These are phyloP conservation scores for Phaethornis superciliosus DNA, from an alignment of 2,113 vertebrate species.

Conservation along the genomic window DNA sequence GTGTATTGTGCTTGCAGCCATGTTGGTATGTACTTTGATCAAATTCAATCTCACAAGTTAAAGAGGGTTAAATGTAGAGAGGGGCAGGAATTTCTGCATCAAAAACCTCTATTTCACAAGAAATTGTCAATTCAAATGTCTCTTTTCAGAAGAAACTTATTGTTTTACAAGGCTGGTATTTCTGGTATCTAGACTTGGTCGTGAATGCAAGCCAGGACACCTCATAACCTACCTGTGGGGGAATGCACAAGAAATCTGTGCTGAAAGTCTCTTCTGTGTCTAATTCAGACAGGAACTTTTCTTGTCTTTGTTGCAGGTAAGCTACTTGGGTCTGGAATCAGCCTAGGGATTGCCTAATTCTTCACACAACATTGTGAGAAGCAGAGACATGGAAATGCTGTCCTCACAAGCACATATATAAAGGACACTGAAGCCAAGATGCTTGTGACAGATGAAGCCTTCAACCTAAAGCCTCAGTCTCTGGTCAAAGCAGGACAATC, in stretches of 20 bases:
- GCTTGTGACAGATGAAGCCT: background rate
- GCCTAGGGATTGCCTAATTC: background rate
- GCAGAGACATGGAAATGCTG: background rate
- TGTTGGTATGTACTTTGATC: background rate
- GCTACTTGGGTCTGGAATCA: background rate
- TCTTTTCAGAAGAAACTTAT: background rate
- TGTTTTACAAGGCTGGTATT: background rate
- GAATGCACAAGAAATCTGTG: accelerated
- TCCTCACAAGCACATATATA: background rate
- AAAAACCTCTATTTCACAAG: background rate
- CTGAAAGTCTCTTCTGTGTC: background rate
- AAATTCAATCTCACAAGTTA: background rate
- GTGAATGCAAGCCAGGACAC: background rate
- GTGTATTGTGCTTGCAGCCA: background rate
- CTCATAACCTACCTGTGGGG: background rate
- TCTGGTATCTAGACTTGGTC: background rate
- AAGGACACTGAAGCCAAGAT: background rate
- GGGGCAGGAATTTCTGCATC: background rate
- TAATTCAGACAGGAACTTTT: background rate
- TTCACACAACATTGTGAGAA: background rate
- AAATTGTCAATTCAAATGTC: background rate
- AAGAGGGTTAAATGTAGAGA: background rate
- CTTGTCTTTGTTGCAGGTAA: background rate
- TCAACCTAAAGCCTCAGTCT: background rate
- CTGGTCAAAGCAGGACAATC: background rate